Evolutionary conservation across 2,888 invertebrate genomes (phyloP).

Genomic region (Blastobasis adustella): DNA sequence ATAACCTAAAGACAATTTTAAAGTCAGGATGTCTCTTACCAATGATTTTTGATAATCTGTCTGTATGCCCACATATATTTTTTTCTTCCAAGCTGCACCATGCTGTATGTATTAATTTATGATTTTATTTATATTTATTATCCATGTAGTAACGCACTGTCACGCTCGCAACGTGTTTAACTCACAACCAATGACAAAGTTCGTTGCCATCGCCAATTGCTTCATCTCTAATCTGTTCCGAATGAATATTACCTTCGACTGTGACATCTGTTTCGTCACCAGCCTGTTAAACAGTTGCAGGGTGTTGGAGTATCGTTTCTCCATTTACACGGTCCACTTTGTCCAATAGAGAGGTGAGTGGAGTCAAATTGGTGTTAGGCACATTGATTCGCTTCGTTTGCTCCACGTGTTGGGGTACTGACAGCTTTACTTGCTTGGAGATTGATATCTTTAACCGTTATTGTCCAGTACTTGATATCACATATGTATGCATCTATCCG

Average conservation of each 20-base stretch:
- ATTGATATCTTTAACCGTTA: too few relatives aligned
- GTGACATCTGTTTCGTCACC: constrained; percentile 51
- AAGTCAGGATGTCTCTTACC: too few relatives aligned
- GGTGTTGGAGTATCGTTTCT: constrained; percentile 58
- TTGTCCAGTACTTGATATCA: too few relatives aligned
- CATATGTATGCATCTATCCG: too few relatives aligned
- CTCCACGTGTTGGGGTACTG: too few relatives aligned
- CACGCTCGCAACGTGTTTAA: neutral
- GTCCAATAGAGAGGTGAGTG: constrained; percentile 64
- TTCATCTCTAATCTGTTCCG: constrained; percentile 28
- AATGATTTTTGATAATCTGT: too few relatives aligned
- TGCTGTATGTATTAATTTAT: too few relatives aligned
- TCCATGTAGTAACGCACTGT: neutral
- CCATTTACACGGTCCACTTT: constrained; percentile 69
- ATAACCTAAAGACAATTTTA: too few relatives aligned
- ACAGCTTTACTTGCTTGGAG: too few relatives aligned
- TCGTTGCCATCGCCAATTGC: constrained; percentile 12
- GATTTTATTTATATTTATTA: too few relatives aligned
- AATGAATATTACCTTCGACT: constrained; percentile 59
- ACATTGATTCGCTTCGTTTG: neutral
- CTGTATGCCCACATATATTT: too few relatives aligned
- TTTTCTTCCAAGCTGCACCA: too few relatives aligned
- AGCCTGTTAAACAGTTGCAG: constrained; percentile 54
- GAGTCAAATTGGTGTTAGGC: constrained; percentile 56
- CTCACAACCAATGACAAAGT: constrained; percentile 2